Conservation (phyloP, 1,140 invertebrate genomes). For the Trichomalopsis sarcophagae region DNA sequence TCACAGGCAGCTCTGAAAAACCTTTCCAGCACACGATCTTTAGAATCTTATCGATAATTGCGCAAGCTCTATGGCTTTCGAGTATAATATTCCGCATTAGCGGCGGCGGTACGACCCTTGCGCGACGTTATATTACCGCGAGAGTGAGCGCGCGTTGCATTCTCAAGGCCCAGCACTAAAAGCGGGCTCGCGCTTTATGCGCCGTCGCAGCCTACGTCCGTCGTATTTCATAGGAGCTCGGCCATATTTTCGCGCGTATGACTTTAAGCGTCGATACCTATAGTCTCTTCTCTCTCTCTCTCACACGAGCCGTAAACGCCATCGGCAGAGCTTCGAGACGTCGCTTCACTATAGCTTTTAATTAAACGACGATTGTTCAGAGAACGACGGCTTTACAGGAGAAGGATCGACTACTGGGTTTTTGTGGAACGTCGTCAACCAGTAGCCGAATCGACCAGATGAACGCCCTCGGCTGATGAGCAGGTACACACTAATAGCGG, state of each 20-base stretch:
- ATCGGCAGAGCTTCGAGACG: background rate
- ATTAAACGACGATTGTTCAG: too few species aligned
- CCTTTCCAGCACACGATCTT: too few species aligned
- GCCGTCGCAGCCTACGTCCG: constrained; percentile 17
- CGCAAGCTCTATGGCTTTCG: background rate
- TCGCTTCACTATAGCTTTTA: too few species aligned
- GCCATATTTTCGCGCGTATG: constrained; percentile 70
- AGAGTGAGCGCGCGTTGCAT: constrained; percentile 18
- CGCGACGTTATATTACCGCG: constrained; percentile 10
- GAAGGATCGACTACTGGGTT: too few species aligned
- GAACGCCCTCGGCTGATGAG: too few species aligned
- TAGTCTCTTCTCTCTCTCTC: constrained; percentile 1
- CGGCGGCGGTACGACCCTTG: constrained; percentile 19
- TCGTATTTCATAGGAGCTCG: constrained; percentile 68
- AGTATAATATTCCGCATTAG: constrained; percentile 28
- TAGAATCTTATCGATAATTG: too few species aligned
- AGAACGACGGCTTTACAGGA: too few species aligned
- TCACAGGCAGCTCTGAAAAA: too few species aligned
- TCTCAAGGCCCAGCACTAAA: constrained; percentile 34
- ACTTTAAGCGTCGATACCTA: constrained; percentile 69
- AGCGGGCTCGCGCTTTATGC: background rate
- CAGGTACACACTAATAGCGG: background rate
- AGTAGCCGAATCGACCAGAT: too few species aligned
- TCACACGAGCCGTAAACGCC: constrained; percentile 47
- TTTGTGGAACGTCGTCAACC: too few species aligned